Evolutionary conservation across 2,797 vertebrate genomes (phyloP), one percentile per base, ranked within the genome.

Genomic region (Myotis findleyi): DNA sequence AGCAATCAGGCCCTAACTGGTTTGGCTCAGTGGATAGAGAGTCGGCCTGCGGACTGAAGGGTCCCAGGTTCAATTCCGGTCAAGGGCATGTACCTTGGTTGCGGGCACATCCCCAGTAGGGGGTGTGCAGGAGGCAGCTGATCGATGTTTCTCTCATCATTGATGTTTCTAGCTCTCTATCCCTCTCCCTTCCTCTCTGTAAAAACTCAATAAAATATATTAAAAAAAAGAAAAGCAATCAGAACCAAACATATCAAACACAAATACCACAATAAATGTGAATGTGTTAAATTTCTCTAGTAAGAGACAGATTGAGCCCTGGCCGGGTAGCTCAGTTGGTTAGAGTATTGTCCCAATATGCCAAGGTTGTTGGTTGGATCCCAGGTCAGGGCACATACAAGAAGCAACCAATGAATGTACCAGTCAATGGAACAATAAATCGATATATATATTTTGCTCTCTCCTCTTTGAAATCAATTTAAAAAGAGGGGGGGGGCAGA

Each of bases 281-380:
- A 66, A 53, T 47, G 2, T 87, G 49, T 87, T 84, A 91, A 72
- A 73, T 68, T 51, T 88, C 36, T 88, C 64, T 77, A 87, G 53
- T 76, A 87, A 53, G 62, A 79, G 71, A 81, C 30, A 85, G 27
- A 57, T 3, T 36, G 75, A 77, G 64, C 3, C 64, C n/a, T 66
- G 64, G 64, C n/a, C 16, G 17, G 64, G 64, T 33, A 18, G n/a
- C 64, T 66, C 64, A 9, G 64, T 33, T 9, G 62, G 30, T 33
- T 18, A 18, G n/a, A 66, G 17, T 17, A 8, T 18, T 33, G 16
- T 66, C 30, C 64, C n/a, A 33, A 66, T 33, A 66, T 17, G n/a
- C 30, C 64, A 66, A 66, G n/a, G 64, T 33, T 33, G 7, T 17
- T 33, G n/a, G n/a, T 66, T 66, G 6, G 14, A 33, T 66, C 17